Conservation (phyloP, 2,888 invertebrate species). For the Allacma fusca region DNA sequence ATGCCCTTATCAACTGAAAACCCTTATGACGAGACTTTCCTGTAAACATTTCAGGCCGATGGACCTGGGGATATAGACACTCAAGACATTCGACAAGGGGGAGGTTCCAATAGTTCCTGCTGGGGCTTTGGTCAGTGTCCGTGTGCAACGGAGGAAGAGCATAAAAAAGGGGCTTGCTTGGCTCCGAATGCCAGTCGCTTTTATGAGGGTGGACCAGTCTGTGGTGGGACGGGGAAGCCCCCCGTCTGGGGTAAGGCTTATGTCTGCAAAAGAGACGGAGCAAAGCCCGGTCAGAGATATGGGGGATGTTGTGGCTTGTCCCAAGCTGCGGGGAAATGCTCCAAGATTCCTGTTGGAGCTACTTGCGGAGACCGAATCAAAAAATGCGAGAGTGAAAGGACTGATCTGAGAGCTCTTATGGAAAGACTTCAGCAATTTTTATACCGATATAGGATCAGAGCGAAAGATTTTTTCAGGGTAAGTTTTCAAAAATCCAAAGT, state of each 20-base stretch:
- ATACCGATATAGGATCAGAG: slow-evolving; percentile 71
- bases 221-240: slow-evolving; percentile 55
- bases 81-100: slow-evolving; percentile 48
- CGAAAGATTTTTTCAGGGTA: slow-evolving; percentile 76
- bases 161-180: slow-evolving; percentile 52
- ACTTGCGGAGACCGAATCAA: slow-evolving; percentile 62
- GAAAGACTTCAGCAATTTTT: slow-evolving; percentile 75
- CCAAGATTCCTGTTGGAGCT: slow-evolving; percentile 70
- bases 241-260: slow-evolving; percentile 58
- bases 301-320: slow-evolving; percentile 55
- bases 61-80: slow-evolving; percentile 53
- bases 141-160: slow-evolving; percentile 59
- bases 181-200: slow-evolving; percentile 55
- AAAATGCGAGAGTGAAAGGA: slow-evolving; percentile 68
- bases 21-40: neutral
- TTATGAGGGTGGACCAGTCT: slow-evolving; percentile 59
- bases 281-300: slow-evolving; percentile 55
- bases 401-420: slow-evolving; percentile 65
- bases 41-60: slow-evolving; percentile 50
- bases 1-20: no score
- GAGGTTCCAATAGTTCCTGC: slow-evolving; percentile 53
- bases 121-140: slow-evolving; percentile 55
- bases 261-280: slow-evolving; percentile 50
- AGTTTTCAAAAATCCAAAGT: no score
- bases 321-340: slow-evolving; percentile 61